phyloP scores from a whole-genome alignment of 2,888 invertebrate species.

The Glyphotaelius pellucidus region DNA sequence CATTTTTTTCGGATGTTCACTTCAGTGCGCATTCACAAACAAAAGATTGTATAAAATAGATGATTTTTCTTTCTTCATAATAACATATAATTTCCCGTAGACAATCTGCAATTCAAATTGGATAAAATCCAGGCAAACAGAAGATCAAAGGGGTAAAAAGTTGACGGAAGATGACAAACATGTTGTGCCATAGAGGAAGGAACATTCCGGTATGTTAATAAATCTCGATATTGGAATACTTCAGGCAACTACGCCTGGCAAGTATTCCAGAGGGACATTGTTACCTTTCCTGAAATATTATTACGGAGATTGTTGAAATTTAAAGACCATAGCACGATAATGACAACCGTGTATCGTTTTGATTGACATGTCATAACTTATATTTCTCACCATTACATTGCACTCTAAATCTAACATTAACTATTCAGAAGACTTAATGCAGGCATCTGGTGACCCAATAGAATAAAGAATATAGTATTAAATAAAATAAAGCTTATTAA shows the following conservation, averaged over 20 bases:
- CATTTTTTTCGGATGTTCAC: background rate
- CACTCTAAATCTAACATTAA: background rate
- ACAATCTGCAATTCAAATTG: background rate
- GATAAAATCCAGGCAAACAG: background rate
- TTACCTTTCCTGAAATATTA: conserved; percentile 3
- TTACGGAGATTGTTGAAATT: background rate
- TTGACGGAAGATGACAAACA: conserved; percentile 11
- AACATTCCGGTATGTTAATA: conserved; percentile 19
- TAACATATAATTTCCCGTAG: background rate
- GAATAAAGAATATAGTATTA: too few species aligned
- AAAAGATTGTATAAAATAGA: background rate
- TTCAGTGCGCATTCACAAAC: background rate
- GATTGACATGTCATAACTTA: background rate
- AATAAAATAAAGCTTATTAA: too few species aligned
- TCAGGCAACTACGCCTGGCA: background rate
- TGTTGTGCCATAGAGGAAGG: background rate
- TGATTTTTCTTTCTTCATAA: background rate
- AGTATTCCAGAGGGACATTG: conserved; percentile 8
- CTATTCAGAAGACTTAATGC: too few species aligned
- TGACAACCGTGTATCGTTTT: background rate
- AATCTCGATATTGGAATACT: conserved; percentile 32
- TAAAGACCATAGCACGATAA: background rate
- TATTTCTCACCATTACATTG: background rate
- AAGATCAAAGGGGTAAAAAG: conserved; percentile 8
- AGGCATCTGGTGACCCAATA: too few species aligned